A percentile compares a stretch with the other conserved stretches of the same genome.
phyloP scores from a whole-genome alignment of 2,888 invertebrate species.

The Cheilosia pagana region DNA sequence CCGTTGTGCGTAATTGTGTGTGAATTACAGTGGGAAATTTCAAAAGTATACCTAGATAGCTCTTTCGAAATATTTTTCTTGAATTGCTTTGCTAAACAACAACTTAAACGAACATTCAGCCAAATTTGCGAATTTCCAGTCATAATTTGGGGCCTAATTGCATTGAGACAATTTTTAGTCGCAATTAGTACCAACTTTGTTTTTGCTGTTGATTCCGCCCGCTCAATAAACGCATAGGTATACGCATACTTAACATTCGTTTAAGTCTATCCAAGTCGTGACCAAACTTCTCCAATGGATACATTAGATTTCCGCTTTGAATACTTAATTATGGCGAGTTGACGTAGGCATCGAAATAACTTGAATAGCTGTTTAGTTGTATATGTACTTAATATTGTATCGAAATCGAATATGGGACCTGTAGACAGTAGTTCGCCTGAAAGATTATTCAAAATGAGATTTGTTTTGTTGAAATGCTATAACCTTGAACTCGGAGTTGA shows the following conservation, averaged over 20 bases:
- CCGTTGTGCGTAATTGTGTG: too few relatives aligned
- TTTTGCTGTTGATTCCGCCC: not conserved
- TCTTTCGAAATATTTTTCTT: too few relatives aligned
- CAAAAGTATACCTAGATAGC: too few relatives aligned
- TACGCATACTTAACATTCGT: not conserved
- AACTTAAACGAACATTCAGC: not conserved
- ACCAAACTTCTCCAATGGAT: constrained; percentile 21
- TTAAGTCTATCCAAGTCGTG: constrained; percentile 22
- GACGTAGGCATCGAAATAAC: constrained; percentile 30
- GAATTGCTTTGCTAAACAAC: too few relatives aligned
- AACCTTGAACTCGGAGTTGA: constrained; percentile 27
- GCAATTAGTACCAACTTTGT: not conserved
- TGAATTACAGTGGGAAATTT: too few relatives aligned
- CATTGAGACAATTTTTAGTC: not conserved
- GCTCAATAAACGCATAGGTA: not conserved
- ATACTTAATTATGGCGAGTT: constrained; percentile 40
- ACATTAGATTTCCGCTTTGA: constrained; percentile 40
- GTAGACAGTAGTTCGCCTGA: constrained; percentile 23
- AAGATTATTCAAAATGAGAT: constrained; percentile 17
- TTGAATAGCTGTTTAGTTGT: constrained; percentile 20
- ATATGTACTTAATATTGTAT: not conserved
- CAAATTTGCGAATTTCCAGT: not conserved
- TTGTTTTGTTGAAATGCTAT: constrained; percentile 28
- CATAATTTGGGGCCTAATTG: not conserved
- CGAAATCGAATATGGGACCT: constrained; percentile 14